Conservation (phyloP, 2,888 invertebrate genomes). For the Cerceris rybyensis region DNA sequence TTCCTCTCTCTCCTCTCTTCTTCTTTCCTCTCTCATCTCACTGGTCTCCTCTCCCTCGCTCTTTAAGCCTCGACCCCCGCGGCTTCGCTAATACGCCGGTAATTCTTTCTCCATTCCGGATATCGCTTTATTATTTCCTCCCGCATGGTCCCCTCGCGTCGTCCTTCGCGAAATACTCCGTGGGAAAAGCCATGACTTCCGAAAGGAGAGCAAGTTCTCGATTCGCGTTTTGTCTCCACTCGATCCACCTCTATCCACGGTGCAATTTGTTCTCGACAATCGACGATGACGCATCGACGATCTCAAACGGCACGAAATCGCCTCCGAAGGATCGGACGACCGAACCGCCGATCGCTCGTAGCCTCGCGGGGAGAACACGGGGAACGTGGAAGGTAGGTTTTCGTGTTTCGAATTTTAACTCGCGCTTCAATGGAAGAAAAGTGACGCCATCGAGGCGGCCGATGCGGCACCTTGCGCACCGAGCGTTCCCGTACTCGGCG, state of each 20-base stretch:
- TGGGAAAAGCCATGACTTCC: neutral
- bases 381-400: constrained; percentile 13
- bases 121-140: constrained; percentile 75
- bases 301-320: no score
- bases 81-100: constrained; percentile 66
- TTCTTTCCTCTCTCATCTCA: constrained; percentile 41
- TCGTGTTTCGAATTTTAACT: constrained; percentile 53
- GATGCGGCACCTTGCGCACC: constrained; percentile 76
- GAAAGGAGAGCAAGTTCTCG: no score
- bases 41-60: constrained; percentile 24
- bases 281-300: no score
- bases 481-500: constrained; percentile 51
- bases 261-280: no score
- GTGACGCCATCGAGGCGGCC: constrained; percentile 71
- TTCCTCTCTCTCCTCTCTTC: constrained; percentile 32
- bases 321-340: no score
- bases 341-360: neutral
- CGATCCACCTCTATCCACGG: no score
- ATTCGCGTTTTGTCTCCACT: no score
- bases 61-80: constrained; percentile 43
- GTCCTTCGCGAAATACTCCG: neutral
- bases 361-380: constrained; percentile 10
- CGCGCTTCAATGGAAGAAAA: constrained; percentile 46
- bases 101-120: constrained; percentile 73
- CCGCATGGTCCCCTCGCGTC: constrained; percentile 1